Conservation (phyloP, 2,113 vertebrate species). For the Ophthalmolycus amberensis region DNA sequence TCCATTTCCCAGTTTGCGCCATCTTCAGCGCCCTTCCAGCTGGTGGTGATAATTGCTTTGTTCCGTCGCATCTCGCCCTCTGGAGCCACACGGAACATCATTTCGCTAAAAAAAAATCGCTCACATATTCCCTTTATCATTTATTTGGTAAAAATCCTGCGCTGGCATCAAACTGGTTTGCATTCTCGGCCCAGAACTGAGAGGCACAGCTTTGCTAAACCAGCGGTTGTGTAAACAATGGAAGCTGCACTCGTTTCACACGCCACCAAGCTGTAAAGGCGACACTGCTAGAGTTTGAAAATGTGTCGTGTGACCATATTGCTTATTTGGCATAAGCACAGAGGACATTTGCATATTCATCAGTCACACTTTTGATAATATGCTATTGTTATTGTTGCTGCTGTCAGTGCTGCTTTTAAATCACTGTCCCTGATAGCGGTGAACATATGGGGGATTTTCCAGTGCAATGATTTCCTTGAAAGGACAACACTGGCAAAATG, state of each 20-base stretch:
- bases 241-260: slow-evolving; percentile 40
- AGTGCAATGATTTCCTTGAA: slow-evolving; percentile 56
- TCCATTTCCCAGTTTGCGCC: slow-evolving; percentile 10
- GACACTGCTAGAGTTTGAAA: slow-evolving; percentile 8
- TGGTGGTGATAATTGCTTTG: slow-evolving; percentile 48
- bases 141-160: too few relatives aligned
- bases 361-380: slow-evolving; percentile 55
- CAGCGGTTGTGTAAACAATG: slow-evolving; percentile 34
- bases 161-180: background rate
- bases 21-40: slow-evolving; percentile 33
- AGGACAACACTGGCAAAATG: slow-evolving; percentile 45
- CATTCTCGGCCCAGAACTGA: slow-evolving; percentile 18
- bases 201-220: slow-evolving; percentile 16
- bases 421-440: slow-evolving; percentile 40
- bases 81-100: background rate
- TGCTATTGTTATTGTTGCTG: slow-evolving; percentile 36
- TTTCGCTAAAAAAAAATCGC: slow-evolving; percentile 11
- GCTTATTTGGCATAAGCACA: slow-evolving; percentile 45
- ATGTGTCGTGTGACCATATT: slow-evolving; percentile 19
- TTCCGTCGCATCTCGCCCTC: slow-evolving; percentile 15
- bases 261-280: slow-evolving; percentile 31
- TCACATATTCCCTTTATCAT: too few relatives aligned
- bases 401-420: slow-evolving; percentile 40
- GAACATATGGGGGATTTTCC: slow-evolving; percentile 70
- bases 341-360: slow-evolving; percentile 54